Conservation (phyloP, 2,113 vertebrate genomes). For the Chamaea fasciata region DNA sequence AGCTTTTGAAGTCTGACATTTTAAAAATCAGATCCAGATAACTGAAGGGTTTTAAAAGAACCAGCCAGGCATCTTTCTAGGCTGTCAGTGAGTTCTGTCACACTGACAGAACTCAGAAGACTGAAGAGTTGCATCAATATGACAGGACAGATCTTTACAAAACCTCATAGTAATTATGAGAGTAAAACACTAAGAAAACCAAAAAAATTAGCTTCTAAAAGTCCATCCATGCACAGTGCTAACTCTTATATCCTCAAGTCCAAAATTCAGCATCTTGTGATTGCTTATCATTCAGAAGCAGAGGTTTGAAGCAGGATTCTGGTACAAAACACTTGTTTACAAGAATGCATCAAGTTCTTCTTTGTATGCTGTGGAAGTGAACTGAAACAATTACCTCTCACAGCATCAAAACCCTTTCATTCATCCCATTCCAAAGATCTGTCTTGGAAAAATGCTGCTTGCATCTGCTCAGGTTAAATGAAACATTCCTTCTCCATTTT, state of each 20-base stretch:
- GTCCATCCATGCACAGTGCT: not conserved
- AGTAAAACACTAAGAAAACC: not conserved
- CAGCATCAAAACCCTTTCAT: not conserved
- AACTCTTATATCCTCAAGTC: not conserved
- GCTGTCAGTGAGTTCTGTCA: not conserved
- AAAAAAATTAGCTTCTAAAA: not conserved
- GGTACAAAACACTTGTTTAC: not conserved
- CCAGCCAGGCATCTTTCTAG: not conserved
- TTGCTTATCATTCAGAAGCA: not conserved
- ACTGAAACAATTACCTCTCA: not conserved
- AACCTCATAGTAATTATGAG: not conserved
- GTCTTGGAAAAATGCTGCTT: not conserved
- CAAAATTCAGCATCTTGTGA: not conserved
- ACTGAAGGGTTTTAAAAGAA: conserved; percentile 2
- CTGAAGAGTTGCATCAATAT: not conserved
- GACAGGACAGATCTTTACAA: not conserved
- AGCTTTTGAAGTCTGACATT: not conserved
- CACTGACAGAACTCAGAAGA: not conserved
- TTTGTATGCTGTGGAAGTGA: not conserved
- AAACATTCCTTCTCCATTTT: not conserved
- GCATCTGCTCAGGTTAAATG: not conserved
- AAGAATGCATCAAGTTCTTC: not conserved
- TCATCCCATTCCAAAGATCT: not conserved
- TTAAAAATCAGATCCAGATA: conserved; percentile 3
- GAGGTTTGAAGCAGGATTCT: not conserved